A percentile compares a stretch with the other conserved stretches of the same genome.
Conservation (phyloP, 2,113 vertebrate genomes). For the Tapirus terrestris region DNA sequence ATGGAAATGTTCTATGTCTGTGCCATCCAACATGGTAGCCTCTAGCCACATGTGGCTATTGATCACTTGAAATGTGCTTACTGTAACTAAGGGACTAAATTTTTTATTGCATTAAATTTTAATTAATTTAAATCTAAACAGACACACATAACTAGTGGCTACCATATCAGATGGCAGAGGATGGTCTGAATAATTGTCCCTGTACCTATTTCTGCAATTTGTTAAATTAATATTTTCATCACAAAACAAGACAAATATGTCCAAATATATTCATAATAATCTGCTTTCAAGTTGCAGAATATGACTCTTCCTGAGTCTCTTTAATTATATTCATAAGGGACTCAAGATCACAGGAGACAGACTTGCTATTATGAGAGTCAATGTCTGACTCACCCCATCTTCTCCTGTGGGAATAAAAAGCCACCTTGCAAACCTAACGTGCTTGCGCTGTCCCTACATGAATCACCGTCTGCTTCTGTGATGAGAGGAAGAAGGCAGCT, state of each 20-base stretch:
- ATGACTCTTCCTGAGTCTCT: constrained; percentile 77
- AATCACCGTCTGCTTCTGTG: constrained; percentile 72
- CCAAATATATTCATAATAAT: constrained; percentile 60
- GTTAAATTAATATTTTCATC: constrained; percentile 25
- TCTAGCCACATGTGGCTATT: background rate
- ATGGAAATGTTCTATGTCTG: background rate
- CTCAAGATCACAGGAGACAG: constrained; percentile 72
- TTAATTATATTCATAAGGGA: constrained; percentile 74
- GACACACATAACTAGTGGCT: background rate
- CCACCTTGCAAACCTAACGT: constrained; percentile 67
- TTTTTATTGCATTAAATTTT: constrained; percentile 22
- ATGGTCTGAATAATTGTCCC: background rate
- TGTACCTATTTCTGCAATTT: background rate
- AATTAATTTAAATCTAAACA: constrained; percentile 29
- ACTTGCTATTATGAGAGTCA: constrained; percentile 77
- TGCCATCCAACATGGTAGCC: background rate
- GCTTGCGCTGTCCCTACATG: constrained; percentile 54
- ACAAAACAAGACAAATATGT: constrained; percentile 41
- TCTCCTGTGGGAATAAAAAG: constrained; percentile 75
- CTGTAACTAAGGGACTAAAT: background rate
- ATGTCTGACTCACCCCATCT: constrained; percentile 72
- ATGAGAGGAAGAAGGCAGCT: constrained; percentile 71
- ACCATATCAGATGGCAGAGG: background rate
- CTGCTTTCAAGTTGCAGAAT: constrained; percentile 65
- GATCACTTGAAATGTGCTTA: background rate